Percentiles rank a stretch among this genome's conserved stretches.
These are phyloP conservation scores for Callochromis pleurospilus DNA, from an alignment of 2,113 vertebrate species.

Conservation along the genomic window DNA sequence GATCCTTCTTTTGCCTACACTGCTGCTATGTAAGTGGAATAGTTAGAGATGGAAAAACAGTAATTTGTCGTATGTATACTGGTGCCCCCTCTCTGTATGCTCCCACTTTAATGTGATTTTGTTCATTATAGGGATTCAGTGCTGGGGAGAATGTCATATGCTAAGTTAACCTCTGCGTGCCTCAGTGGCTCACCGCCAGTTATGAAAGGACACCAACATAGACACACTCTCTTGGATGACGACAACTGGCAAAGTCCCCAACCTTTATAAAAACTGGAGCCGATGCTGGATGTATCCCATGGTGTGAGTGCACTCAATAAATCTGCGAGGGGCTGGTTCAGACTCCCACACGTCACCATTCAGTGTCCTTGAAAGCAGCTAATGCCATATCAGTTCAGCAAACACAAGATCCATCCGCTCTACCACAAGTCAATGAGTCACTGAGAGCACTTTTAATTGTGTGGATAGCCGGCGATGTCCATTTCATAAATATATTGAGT, in stretches of 20 bases:
- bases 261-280: constrained; percentile 46
- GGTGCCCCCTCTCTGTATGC: background rate
- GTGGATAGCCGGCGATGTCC: constrained; percentile 8
- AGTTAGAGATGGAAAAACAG: background rate
- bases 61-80: background rate
- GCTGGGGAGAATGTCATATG: constrained; percentile 63
- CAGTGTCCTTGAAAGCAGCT: constrained; percentile 57
- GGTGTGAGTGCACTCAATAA: constrained; percentile 57
- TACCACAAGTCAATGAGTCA: constrained; percentile 36
- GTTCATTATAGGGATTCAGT: constrained; percentile 27
- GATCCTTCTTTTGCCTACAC: background rate
- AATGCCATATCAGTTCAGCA: constrained; percentile 28
- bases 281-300: constrained; percentile 23
- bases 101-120: constrained; percentile 46
- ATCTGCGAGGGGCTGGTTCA: constrained; percentile 53
- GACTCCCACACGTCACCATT: constrained; percentile 32
- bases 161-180: constrained; percentile 65
- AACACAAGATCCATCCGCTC: constrained; percentile 28
- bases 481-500: constrained; percentile 33
- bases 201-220: constrained; percentile 53
- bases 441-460: constrained; percentile 26
- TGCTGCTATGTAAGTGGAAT: background rate
- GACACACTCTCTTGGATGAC: constrained; percentile 51
- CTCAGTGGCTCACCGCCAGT: constrained; percentile 48
- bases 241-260: constrained; percentile 62